These are phyloP conservation scores for Ametastegia equiseti DNA, from an alignment of 2,888 invertebrate genomes.

Conservation along the genomic window DNA sequence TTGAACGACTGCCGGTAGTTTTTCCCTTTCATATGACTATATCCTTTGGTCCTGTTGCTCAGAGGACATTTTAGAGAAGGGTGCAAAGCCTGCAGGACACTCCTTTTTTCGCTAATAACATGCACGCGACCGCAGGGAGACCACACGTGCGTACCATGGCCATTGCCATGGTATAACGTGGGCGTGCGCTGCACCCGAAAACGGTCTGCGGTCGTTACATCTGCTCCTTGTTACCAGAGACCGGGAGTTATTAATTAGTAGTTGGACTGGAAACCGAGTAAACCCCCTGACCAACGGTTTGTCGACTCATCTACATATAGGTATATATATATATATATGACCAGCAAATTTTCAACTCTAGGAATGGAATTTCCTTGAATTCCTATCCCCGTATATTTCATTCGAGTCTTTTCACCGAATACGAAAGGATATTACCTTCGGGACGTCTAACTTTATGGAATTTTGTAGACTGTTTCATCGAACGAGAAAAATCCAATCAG, in stretches of 20 bases:
- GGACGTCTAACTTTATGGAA: not conserved
- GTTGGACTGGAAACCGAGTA: slow-evolving; percentile 26
- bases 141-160: slow-evolving; percentile 74
- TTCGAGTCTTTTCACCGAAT: not conserved
- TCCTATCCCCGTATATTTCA: not conserved
- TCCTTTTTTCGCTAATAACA: slow-evolving; percentile 70
- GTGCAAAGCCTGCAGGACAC: slow-evolving; percentile 57
- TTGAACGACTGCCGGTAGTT: slow-evolving; percentile 23
- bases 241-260: slow-evolving; percentile 71
- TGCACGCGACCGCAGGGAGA: slow-evolving; percentile 74
- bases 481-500: not conserved
- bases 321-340: not conserved
- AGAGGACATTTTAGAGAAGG: slow-evolving; percentile 9
- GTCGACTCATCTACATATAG: not conserved
- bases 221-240: slow-evolving; percentile 71
- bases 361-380: not conserved
- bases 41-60: slow-evolving; percentile 5
- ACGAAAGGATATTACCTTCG: too few relatives aligned
- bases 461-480: not conserved
- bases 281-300: slow-evolving; percentile 22
- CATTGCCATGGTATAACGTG: slow-evolving; percentile 66
- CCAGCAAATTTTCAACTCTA: not conserved
- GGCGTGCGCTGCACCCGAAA: slow-evolving; percentile 55
- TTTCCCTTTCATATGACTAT: too few relatives aligned
- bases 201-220: slow-evolving; percentile 63